phyloP scores from a whole-genome alignment of 1,140 invertebrate genomes.

The Bombus sylvicola region DNA sequence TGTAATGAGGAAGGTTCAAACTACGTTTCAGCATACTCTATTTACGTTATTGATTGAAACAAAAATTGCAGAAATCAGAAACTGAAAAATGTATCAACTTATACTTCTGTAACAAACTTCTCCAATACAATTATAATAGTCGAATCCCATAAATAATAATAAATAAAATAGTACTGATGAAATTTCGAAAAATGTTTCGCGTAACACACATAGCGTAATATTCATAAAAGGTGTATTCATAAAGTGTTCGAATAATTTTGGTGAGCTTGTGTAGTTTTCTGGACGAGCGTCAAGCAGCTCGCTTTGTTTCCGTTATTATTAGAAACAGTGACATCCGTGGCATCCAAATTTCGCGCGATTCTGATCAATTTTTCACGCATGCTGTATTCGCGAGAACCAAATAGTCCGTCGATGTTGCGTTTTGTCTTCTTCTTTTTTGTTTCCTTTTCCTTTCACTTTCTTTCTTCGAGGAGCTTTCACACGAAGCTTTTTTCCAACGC shows the following conservation, averaged over 20 bases:
- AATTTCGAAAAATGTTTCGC: background rate
- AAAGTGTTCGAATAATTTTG: background rate
- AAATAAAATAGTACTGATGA: background rate
- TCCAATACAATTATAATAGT: background rate
- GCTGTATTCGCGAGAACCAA: no score
- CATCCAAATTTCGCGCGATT: slow-evolving; percentile 22
- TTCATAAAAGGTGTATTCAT: background rate
- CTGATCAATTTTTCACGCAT: slow-evolving; percentile 3
- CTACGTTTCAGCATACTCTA: no score
- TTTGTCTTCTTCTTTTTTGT: background rate
- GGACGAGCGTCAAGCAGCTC: slow-evolving; percentile 30
- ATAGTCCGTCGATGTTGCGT: background rate
- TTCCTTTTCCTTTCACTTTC: background rate
- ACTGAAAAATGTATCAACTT: no score
- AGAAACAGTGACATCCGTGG: slow-evolving; percentile 31
- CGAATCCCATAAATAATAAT: background rate
- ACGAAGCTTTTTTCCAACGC: background rate
- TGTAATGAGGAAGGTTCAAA: no score
- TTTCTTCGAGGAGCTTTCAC: background rate
- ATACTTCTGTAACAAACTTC: background rate
- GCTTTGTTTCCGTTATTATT: slow-evolving; percentile 56
- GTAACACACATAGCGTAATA: background rate
- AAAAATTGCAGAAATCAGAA: no score
- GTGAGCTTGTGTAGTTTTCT: slow-evolving; percentile 1
- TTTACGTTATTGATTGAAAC: no score